Evolutionary conservation across 1,140 invertebrate genomes (phyloP), one percentile per base, ranked within the genome.

Genomic region (Diorhabda sublineata): DNA sequence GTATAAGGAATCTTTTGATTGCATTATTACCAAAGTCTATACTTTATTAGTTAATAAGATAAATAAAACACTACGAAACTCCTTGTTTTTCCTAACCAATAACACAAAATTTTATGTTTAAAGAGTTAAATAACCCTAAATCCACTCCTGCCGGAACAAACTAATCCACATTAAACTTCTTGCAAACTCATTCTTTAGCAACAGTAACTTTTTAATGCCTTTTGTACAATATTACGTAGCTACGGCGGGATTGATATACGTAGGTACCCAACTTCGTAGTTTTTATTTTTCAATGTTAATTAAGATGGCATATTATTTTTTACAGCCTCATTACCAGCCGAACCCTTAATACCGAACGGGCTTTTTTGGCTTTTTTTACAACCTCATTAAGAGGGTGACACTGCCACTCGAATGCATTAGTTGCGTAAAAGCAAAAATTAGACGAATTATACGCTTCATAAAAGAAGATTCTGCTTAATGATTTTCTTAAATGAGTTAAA

Each of bases 81-180:
- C 26, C 26, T 26, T 26, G 26, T 26, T 26, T 26, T 26, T 26
- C 26, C 26, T 26, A 26, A 26, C 26, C 26, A 26, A 1, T 26
- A 26, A 26, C 26, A 26, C 26, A 26, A 26, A 26, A 26, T 26
- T 26, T 26, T 26, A 26, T 26, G 26, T 26, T 26, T 26, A 26
- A 26, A 26, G 26, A 26, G 26, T 26, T 26, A 26, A 26, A 26
- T 26, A 26, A 26, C 26, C 26, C 26, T 26, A 26, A 26, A 26
- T 52, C 47, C 47, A 3, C 47, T n/a, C 47, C 47, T 52, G 47
- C 6, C 6, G 47, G 6, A n/a, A n/a, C 47, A 63, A 73, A 69
- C 71, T 71, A 75, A 74, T 74, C 68, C 69, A 68, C 69, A 69
- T 69, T 66, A 66, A 73, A 72, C 65, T 70, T 70, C 68, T 67